phyloP scores from a whole-genome alignment of 1,140 invertebrate species.

The Proctacanthus coquilletti region DNA sequence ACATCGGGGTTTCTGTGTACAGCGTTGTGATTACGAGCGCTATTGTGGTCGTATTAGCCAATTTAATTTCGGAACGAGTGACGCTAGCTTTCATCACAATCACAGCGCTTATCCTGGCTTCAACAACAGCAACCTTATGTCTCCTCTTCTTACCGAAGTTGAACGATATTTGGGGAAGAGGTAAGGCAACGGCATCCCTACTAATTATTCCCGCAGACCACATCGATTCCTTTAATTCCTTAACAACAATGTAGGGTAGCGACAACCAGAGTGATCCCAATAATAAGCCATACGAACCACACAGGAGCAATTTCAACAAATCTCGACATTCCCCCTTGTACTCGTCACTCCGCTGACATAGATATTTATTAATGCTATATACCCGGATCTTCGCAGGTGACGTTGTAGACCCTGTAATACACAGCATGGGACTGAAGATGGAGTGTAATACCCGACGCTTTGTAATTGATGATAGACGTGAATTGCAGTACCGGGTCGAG shows the following conservation, averaged over 20 bases:
- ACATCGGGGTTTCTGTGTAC: slow-evolving; percentile 87
- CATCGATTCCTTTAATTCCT: no score
- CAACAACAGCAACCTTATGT: slow-evolving; percentile 72
- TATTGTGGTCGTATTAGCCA: slow-evolving; percentile 70
- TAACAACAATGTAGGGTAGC: no score
- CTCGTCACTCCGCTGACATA: no score
- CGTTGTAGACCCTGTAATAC: slow-evolving; percentile 62
- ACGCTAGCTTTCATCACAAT: slow-evolving; percentile 72
- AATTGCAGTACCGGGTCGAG: slow-evolving; percentile 71
- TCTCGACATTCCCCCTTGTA: no score
- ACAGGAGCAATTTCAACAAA: no score
- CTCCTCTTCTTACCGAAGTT: slow-evolving; percentile 78
- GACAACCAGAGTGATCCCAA: no score
- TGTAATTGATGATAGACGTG: slow-evolving; percentile 53
- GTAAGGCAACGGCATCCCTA: slow-evolving; percentile 22
- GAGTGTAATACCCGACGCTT: slow-evolving; percentile 74
- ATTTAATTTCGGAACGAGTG: slow-evolving; percentile 67
- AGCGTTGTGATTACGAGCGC: slow-evolving; percentile 77
- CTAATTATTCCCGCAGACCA: not conserved
- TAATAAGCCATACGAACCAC: no score
- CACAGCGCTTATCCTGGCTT: slow-evolving; percentile 64
- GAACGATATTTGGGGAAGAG: slow-evolving; percentile 43
- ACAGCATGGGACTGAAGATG: slow-evolving; percentile 73
- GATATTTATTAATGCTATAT: no score
- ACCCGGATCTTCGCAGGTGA: slow-evolving; percentile 36